These are phyloP conservation scores for Tyrannus savana DNA, from an alignment of 2,113 vertebrate species.

Conservation along the genomic window DNA sequence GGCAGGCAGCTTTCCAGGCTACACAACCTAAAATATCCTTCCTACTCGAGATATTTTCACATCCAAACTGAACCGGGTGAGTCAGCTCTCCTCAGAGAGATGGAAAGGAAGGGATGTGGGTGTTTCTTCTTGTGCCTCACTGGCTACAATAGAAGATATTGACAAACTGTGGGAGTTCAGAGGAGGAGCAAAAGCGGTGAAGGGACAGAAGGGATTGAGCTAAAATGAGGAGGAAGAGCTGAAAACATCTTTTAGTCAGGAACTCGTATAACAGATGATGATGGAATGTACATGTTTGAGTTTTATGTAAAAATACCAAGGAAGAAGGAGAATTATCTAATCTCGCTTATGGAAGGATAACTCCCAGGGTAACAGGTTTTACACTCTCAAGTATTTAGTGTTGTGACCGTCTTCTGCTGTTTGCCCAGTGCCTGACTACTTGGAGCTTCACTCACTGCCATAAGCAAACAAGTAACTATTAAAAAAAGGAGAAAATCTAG, in stretches of 20 bases:
- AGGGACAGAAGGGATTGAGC: neutral
- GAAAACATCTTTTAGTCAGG: neutral
- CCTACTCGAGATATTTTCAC: constrained; percentile 30
- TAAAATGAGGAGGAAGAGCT: neutral
- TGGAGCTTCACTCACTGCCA: neutral
- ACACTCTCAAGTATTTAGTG: neutral
- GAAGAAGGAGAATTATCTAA: neutral
- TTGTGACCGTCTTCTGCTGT: neutral
- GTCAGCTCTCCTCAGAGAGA: constrained; percentile 48
- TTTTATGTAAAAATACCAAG: neutral
- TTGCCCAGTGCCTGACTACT: neutral
- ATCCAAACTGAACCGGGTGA: constrained; percentile 11
- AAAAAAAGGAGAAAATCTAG: neutral
- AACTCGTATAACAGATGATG: neutral
- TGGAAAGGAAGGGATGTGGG: constrained; percentile 32
- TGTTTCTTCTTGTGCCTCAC: constrained; percentile 26
- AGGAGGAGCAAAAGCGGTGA: neutral
- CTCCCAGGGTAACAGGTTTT: neutral
- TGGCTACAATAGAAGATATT: constrained; percentile 31
- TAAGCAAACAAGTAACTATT: neutral
- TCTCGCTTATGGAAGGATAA: neutral
- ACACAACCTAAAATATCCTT: constrained; percentile 15
- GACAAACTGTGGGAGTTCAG: constrained; percentile 43
- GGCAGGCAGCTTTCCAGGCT: neutral
- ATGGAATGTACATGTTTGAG: neutral